These are phyloP conservation scores for Macroramphosus scolopax DNA, from an alignment of 2,797 vertebrate species.

Conservation along the genomic window DNA sequence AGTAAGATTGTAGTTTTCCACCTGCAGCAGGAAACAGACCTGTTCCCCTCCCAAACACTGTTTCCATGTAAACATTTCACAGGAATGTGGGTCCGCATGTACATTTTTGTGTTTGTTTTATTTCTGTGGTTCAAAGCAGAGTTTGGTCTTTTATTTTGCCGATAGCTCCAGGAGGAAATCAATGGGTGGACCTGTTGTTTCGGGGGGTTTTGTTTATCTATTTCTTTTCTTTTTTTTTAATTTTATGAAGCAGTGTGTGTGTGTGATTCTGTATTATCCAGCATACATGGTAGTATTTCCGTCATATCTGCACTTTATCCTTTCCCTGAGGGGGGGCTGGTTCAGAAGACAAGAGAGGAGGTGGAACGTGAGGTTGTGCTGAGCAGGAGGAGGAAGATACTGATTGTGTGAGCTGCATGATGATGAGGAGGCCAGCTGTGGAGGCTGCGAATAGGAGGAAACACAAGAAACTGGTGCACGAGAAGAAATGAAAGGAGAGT, in stretches of 20 bases:
- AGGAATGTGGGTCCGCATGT: constrained; percentile 31
- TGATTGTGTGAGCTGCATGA: constrained; percentile 29
- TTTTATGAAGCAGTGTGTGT: too few relatives aligned
- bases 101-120: constrained; percentile 4
- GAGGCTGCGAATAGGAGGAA: too few relatives aligned
- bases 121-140: constrained; percentile 10
- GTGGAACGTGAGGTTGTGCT: constrained; percentile 3
- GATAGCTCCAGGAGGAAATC: constrained; percentile 49
- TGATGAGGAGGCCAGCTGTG: constrained; percentile 34
- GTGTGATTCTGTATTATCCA: background rate
- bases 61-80: constrained; percentile 66
- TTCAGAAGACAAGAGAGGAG: constrained; percentile 6
- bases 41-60: constrained; percentile 46
- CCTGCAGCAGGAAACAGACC: constrained; percentile 59
- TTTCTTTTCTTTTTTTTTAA: too few relatives aligned
- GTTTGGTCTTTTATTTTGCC: too few relatives aligned
- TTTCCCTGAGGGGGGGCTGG: background rate
- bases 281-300: constrained; percentile 7
- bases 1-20: constrained; percentile 52
- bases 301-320: constrained; percentile 14
- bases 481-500: constrained; percentile 2
- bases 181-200: constrained; percentile 25
- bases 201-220: too few relatives aligned
- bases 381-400: constrained; percentile 23
- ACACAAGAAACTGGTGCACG: constrained; percentile 6